phyloP scores from a whole-genome alignment of 1,140 invertebrate genomes.

The Zaprionus lachaisei region DNA sequence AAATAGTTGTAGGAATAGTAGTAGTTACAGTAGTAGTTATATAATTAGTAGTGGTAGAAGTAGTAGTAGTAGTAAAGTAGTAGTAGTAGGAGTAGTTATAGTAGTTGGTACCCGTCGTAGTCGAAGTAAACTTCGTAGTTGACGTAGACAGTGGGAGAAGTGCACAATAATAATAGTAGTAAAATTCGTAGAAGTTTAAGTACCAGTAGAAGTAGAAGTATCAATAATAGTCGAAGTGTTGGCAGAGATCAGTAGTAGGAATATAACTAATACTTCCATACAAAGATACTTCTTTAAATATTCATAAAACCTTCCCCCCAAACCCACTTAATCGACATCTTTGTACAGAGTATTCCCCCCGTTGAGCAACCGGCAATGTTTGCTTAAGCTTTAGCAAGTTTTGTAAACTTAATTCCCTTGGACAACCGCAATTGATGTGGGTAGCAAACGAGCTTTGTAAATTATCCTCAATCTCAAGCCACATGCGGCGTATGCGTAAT shows the following conservation, averaged over 20 bases:
- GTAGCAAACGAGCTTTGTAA: slow-evolving; percentile 25
- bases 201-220: too few relatives aligned
- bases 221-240: too few relatives aligned
- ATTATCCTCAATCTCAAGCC: slow-evolving; percentile 16
- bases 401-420: slow-evolving; percentile 29
- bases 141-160: too few relatives aligned
- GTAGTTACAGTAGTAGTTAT: neutral
- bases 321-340: neutral
- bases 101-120: too few relatives aligned
- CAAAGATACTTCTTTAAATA: too few relatives aligned
- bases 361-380: neutral
- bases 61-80: too few relatives aligned
- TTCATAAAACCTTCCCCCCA: neutral
- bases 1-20: neutral
- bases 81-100: neutral
- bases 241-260: too few relatives aligned
- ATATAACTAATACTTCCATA: too few relatives aligned
- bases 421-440: slow-evolving; percentile 43
- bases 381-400: neutral
- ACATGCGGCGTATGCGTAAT: slow-evolving; percentile 44
- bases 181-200: too few relatives aligned
- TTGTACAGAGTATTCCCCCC: neutral
- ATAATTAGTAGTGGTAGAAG: too few relatives aligned
- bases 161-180: too few relatives aligned
- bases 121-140: too few relatives aligned